phyloP scores from a whole-genome alignment of 2,888 invertebrate species.

The Mesorhabditis sp. region DNA sequence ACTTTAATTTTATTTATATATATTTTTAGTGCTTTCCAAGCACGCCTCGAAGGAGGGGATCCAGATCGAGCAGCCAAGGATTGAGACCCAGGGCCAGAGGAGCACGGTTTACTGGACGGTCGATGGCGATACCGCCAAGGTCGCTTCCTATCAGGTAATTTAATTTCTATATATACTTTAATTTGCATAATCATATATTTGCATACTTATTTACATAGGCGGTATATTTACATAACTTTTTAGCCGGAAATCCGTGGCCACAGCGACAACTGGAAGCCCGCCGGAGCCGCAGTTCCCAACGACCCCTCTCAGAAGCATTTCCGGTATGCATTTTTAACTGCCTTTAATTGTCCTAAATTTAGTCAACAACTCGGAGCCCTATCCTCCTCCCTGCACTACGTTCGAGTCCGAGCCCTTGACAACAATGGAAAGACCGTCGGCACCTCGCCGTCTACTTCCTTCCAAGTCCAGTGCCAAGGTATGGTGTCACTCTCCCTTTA shows the following conservation, averaged over 20 bases:
- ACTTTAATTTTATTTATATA: no score
- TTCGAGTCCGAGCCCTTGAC: conserved; percentile 43
- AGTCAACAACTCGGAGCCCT: conserved; percentile 17
- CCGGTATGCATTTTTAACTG: neutral
- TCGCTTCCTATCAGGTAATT: conserved; percentile 46
- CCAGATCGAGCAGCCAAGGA: conserved; percentile 35
- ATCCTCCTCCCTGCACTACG: conserved; percentile 35
- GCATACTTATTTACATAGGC: no score
- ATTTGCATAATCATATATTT: no score
- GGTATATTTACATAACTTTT: conserved; percentile 6
- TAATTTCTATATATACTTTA: conserved; percentile 14
- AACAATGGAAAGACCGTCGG: conserved; percentile 28
- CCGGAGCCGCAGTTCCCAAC: conserved; percentile 21
- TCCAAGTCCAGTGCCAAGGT: conserved; percentile 46
- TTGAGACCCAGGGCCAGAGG: conserved; percentile 42
- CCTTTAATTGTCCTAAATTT: neutral
- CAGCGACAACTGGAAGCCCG: conserved; percentile 35
- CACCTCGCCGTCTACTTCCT: conserved; percentile 39
- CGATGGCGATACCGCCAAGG: conserved; percentile 35
- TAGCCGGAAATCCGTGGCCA: conserved; percentile 32
- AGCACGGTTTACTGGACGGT: conserved; percentile 47
- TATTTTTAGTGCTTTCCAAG: no score
- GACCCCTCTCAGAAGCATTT: conserved; percentile 27
- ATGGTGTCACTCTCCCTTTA: conserved; percentile 7
- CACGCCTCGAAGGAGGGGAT: conserved; percentile 13